Conservation (phyloP, 1,140 invertebrate genomes). For the Drosophila equinoxialis region DNA sequence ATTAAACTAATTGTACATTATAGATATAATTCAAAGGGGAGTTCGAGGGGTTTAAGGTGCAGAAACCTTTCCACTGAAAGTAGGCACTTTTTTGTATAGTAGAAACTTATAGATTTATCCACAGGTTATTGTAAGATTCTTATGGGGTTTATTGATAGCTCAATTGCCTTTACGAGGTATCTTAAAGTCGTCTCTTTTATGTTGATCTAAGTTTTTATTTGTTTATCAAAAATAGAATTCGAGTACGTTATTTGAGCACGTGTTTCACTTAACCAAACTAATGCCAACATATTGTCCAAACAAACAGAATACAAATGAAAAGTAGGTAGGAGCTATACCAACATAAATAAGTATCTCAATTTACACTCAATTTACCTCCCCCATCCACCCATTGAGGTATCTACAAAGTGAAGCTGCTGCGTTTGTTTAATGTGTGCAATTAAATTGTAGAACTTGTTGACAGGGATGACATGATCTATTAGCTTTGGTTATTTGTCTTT, state of each 20-base stretch:
- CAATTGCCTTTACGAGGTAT: neutral
- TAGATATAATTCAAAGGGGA: too few species aligned
- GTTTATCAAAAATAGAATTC: neutral
- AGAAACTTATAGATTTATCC: too few species aligned
- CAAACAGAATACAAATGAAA: neutral
- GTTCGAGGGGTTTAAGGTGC: too few species aligned
- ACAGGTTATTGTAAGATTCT: too few species aligned
- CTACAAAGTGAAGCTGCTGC: constrained; percentile 36
- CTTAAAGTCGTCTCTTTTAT: neutral
- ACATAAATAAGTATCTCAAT: constrained; percentile 11
- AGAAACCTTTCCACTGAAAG: too few species aligned
- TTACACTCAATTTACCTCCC: neutral
- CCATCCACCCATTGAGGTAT: neutral
- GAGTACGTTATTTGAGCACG: neutral
- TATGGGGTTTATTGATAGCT: too few species aligned
- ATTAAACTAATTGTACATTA: too few species aligned
- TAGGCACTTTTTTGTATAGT: too few species aligned
- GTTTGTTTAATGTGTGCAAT: constrained; percentile 54
- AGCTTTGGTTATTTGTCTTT: constrained; percentile 77
- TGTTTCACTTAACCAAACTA: neutral
- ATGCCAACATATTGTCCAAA: neutral
- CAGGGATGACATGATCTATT: constrained; percentile 78
- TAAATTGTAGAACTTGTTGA: constrained; percentile 72
- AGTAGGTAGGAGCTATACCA: neutral
- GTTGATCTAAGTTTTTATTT: neutral